A percentile compares a stretch with the other conserved stretches of the same genome.
phyloP scores from a whole-genome alignment of 2,888 invertebrate species.

The Agriopis marginaria region DNA sequence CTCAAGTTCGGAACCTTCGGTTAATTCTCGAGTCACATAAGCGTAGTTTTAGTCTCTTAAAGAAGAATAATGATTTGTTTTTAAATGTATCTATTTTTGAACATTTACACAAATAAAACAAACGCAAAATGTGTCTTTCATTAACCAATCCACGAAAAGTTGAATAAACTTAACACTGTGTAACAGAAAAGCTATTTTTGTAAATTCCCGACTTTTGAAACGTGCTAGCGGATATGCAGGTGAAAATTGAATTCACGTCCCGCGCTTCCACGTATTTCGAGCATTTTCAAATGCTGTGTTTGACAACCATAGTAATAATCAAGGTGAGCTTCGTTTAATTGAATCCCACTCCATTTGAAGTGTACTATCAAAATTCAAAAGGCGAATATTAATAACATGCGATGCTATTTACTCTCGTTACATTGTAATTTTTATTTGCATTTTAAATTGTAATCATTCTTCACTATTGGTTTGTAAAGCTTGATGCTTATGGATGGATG shows the following conservation, averaged over 20 bases:
- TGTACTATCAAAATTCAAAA: slow-evolving; percentile 19
- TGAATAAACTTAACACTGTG: slow-evolving; percentile 5
- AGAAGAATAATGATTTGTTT: background rate
- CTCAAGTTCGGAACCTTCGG: too few species aligned
- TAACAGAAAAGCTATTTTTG: slow-evolving; percentile 16
- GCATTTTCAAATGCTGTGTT: slow-evolving; percentile 14
- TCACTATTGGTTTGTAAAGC: background rate
- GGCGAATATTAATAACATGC: slow-evolving; percentile 9
- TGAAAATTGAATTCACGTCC: slow-evolving; percentile 27
- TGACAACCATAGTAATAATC: slow-evolving; percentile 29
- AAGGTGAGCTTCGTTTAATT: slow-evolving; percentile 27
- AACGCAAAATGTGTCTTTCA: slow-evolving; percentile 2
- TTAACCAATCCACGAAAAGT: slow-evolving; percentile 13
- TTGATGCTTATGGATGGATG: slow-evolving; percentile 14
- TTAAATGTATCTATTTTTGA: background rate
- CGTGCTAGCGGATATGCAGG: slow-evolving; percentile 7
- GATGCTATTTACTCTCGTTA: slow-evolving; percentile 6
- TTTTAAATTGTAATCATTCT: too few species aligned
- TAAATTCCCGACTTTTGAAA: slow-evolving; percentile 7
- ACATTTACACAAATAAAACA: background rate
- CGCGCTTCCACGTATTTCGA: slow-evolving; percentile 9
- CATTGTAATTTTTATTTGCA: too few species aligned
- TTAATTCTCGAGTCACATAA: too few species aligned
- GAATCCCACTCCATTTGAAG: slow-evolving; percentile 25
- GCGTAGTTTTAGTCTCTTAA: too few species aligned